Base-by-base conservation (phyloP, 2,797 vertebrate genomes). In the Chromobotia macracanthus region DNA sequence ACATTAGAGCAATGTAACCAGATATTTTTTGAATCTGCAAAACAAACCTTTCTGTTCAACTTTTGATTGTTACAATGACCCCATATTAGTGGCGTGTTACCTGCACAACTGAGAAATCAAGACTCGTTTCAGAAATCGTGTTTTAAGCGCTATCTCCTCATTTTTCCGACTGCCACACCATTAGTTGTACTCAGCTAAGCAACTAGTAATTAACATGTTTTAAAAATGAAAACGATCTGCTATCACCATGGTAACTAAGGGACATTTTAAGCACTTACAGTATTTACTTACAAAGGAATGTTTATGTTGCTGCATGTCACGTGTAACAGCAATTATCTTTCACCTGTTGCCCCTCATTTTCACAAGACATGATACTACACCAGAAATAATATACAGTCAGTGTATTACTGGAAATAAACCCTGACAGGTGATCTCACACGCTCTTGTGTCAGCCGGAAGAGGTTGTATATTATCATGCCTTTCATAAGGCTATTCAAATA, bases 171-270 rank as follows among this genome's bases (percentile, higher is more conserved):
- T n/a, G n/a, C 35, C 23, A 31, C 21, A 10, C 48, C 23, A 61
- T 31, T 64, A 50, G 46, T 51, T 51, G 55, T 58, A 9, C 13
- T 51, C n/a, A n/a, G n/a, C n/a, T n/a, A n/a, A n/a, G n/a, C n/a
- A n/a, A n/a, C 3, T 1, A 50, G n/a, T 46, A 64, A 64, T 64
- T 64, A 75, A 8, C 28, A 50, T 15, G 13, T 51, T 16, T n/a
- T 21, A 51, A n/a, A 9, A 64, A 74, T 74, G 63, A 64, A 25
- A 74, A 35, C 72, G 21, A 23, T 7, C 50, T n/a, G n/a, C 0
- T 4, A 5, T 51, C 18, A 9, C 44, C 72, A 75, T 64, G 46
- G n/a, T 21, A 38, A 75, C 72, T 35, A 28, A 74, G 19, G 19
- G 31, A 63, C 0, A 50, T 50, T 15, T 16, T 50, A 35, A 31